Evolutionary conservation across 2,888 invertebrate genomes (phyloP).

Genomic region (Furcula furcula): DNA sequence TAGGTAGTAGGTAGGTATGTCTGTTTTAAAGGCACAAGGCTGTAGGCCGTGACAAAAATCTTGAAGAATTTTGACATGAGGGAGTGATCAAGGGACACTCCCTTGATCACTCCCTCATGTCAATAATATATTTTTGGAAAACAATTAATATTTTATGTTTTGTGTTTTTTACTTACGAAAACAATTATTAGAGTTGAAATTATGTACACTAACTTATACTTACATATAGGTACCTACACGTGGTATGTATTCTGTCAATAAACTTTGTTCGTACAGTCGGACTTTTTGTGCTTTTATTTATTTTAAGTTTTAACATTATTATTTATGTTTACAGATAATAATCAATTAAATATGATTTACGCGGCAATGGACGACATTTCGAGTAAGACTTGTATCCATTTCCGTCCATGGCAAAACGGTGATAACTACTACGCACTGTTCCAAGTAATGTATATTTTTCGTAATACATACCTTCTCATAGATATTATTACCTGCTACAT

Average conservation of each 20-base stretch:
- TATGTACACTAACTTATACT: neutral
- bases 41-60: too few relatives aligned
- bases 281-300: too few relatives aligned
- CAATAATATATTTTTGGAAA: neutral
- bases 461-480: neutral
- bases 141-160: neutral
- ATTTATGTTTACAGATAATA: constrained; percentile 46
- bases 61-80: too few relatives aligned
- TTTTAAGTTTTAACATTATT: neutral
- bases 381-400: constrained; percentile 67
- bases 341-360: constrained; percentile 60
- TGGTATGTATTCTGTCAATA: too few relatives aligned
- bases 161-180: too few relatives aligned
- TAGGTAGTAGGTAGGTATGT: too few relatives aligned
- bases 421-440: constrained; percentile 61
- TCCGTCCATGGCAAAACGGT: constrained; percentile 41
- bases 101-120: too few relatives aligned
- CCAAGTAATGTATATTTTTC: constrained; percentile 39
- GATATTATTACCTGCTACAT: neutral
- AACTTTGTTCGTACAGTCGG: too few relatives aligned
- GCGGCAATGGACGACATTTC: constrained; percentile 65
- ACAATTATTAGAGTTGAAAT: too few relatives aligned
- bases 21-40: too few relatives aligned
- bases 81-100: too few relatives aligned
- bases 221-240: too few relatives aligned